Evolutionary conservation across 2,797 vertebrate species (phyloP), one percentile per base, ranked within the genome.

Genomic region (Phoebastria nigripes): DNA sequence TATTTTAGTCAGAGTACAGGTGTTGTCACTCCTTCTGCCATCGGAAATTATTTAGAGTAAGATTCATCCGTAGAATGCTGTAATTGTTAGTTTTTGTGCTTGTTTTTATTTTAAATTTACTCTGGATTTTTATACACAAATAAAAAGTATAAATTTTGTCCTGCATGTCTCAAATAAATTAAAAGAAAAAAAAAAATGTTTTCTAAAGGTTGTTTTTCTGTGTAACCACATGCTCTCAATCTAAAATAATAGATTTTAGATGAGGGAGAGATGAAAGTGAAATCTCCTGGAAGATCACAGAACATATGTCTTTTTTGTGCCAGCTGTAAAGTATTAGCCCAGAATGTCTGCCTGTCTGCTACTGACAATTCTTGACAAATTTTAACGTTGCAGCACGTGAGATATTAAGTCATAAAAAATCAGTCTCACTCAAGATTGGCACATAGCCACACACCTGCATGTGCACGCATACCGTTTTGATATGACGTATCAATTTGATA

Each of bases 1-100:
- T 92, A 92, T 93, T 95, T 95, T 90, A 73, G 52, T 82, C 49
- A 49, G 46, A 67, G n/a, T 82, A 71, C 88, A 95, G 93, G 90
- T 96, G 93, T 41, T 94, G 71, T 80, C 55, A 56, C 37, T 46
- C 51, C 47, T 92, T 85, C 77, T 94, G 66, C 63, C 47, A 63
- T 15, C 0, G 1, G 47, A 93, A 93, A 95, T 91, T 80, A 72
- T 74, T 58, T 82, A 76, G n/a, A 55, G 37, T 24, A 51, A 87
- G 49, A 39, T 41, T 80, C 33, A 90, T 46, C 15, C 25, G 67
- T 56, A 84, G 9, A 82, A 87, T 35, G 13, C 12, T 82, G 46
- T 22, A 72, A 54, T 44, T 65, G 7, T 49, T 76, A 56, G 11
- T 2, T 3, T 73, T 90, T 79, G 7, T 81, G 13, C 3, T 63